Base-by-base conservation (phyloP, 2,797 vertebrate genomes). In the Ctenosaura bakeri region DNA sequence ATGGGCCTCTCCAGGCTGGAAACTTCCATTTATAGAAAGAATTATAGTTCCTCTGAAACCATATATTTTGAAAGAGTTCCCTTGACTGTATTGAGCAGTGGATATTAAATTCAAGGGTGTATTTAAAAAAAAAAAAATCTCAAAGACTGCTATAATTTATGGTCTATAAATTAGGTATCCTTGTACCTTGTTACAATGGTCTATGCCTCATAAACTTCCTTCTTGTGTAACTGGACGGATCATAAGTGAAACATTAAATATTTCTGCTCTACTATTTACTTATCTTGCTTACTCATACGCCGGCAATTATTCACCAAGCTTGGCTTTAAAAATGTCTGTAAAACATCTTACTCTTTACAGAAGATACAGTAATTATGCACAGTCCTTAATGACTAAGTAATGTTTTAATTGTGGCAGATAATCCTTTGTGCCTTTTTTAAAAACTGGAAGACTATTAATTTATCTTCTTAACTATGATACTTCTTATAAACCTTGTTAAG, bases 281-380 rank as follows among this genome's bases (percentile, higher is more conserved):
- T 24, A 50, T 81, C 24, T 42, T 79, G 13, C 18, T 88, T 59
- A 1, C 35, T 89, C 13, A 74, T 88, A 82, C 81, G 92, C 46
- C 69, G n/a, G 52, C 87, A 84, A 64, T 84, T 90, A 87, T 42
- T 90, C 1, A 74, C 18, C 73, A 35, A 35, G 20, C 9, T 88
- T 59, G 8, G 6, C 64, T 88, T 62, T 64, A 87, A 82, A 1
- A 0, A 82, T 59, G 42, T 9, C 77, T 81, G 46, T 50, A 74
- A 73, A 81, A 62, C 32, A 52, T 26, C 12, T 86, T 87, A 46
- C 77, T 59, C 79, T 91, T 89, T 82, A 10, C 46, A 64, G 32
- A 66, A 42, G 2, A 59, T 24, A n/a, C 0, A 42, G 42, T 9
- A 1, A 66, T 0, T 66, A 18, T 42, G 87, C 84, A 83, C 81